Evolutionary conservation across 2,797 vertebrate species (phyloP).

Genomic region (Pangasius larnaudii): DNA sequence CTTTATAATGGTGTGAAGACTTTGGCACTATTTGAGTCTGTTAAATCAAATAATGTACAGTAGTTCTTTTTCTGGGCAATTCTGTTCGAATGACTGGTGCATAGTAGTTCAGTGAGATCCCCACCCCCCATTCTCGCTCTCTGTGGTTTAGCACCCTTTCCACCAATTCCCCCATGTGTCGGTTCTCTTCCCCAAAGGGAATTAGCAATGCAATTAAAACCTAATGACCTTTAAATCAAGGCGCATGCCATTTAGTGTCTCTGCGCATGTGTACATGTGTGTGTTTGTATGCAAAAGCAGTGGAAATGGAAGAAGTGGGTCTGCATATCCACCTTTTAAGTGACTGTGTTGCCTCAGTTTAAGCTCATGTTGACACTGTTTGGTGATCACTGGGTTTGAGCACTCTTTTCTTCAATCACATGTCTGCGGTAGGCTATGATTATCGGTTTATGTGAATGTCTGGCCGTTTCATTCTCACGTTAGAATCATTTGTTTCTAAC

Average conservation of each 20-base stretch:
- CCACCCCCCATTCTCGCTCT: constrained; percentile 1
- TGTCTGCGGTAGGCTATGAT: neutral
- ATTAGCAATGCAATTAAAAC: constrained; percentile 73
- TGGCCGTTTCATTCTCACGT: neutral
- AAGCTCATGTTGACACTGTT: constrained; percentile 8
- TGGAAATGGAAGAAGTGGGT: constrained; percentile 1
- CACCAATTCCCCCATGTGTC: constrained; percentile 39
- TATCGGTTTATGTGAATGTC: neutral
- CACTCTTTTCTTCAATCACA: neutral
- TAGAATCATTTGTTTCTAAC: neutral
- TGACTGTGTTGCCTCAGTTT: constrained; percentile 22
- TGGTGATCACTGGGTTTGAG: neutral
- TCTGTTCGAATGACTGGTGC: constrained; percentile 66
- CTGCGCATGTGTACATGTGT: constrained; percentile 13
- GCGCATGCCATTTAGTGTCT: constrained; percentile 41
- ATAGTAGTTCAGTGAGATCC: constrained; percentile 44
- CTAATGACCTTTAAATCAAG: constrained; percentile 73
- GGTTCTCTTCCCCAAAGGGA: constrained; percentile 63
- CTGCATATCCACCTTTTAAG: constrained; percentile 11
- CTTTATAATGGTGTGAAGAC: constrained; percentile 79
- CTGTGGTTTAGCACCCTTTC: constrained; percentile 28
- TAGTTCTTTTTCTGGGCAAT: constrained; percentile 50
- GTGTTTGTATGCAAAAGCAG: constrained; percentile 41
- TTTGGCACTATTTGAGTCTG: constrained; percentile 63
- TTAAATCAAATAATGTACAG: constrained; percentile 74